These are phyloP conservation scores for Gonatopus flavifemur DNA, from an alignment of 1,140 invertebrate genomes.

Conservation along the genomic window DNA sequence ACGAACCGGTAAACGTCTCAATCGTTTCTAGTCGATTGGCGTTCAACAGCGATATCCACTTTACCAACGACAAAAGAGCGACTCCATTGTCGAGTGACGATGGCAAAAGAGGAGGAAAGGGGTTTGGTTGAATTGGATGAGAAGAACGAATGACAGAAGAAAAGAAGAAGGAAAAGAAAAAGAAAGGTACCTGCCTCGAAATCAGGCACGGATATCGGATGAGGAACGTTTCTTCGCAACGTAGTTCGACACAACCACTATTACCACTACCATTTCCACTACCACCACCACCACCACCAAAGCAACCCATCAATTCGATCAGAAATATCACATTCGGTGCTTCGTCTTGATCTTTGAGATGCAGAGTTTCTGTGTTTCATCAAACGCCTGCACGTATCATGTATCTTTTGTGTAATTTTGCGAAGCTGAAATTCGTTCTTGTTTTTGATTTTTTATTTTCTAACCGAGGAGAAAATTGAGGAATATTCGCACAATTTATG, in stretches of 20 bases:
- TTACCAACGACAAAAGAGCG: slow-evolving; percentile 34
- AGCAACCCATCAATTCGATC: slow-evolving; percentile 5
- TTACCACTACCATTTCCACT: too few relatives aligned
- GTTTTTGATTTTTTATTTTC: too few relatives aligned
- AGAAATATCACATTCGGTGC: slow-evolving; percentile 15
- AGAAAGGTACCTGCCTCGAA: slow-evolving; percentile 18
- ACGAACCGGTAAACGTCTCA: slow-evolving; percentile 34
- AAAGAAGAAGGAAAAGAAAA: neutral
- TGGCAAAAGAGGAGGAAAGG: neutral
- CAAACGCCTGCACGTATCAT: too few relatives aligned
- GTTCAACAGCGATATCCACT: slow-evolving; percentile 41
- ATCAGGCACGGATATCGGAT: slow-evolving; percentile 40
- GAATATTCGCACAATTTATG: too few relatives aligned
- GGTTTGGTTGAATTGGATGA: too few relatives aligned
- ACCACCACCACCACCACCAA: too few relatives aligned
- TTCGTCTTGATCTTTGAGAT: neutral
- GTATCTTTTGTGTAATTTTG: too few relatives aligned
- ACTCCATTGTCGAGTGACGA: slow-evolving; percentile 15
- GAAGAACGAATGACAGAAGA: neutral
- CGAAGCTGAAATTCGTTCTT: too few relatives aligned
- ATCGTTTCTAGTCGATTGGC: slow-evolving; percentile 45
- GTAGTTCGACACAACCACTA: too few relatives aligned
- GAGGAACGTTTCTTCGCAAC: slow-evolving; percentile 22
- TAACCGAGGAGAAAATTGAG: too few relatives aligned
- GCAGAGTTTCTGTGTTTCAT: neutral